Evolutionary conservation across 2,888 invertebrate genomes (phyloP), one percentile per base, ranked within the genome.

Genomic region (Mycogona germanica): DNA sequence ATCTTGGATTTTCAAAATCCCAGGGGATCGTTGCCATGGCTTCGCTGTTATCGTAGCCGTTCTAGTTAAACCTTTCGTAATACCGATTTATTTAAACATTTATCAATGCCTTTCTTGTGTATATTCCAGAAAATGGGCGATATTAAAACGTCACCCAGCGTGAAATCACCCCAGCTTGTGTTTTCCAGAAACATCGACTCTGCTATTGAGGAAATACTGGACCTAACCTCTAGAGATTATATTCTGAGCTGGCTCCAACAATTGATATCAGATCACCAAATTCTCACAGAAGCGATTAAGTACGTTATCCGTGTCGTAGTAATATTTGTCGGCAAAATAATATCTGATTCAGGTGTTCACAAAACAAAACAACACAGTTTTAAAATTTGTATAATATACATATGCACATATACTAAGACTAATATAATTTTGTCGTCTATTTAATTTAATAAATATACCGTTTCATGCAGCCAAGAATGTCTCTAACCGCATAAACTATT

Each of bases 151-250:
- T 9, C 37, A 49, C 23, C 37, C 14, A 7, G 26, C 23, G 23
- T 25, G 25, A 17, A 21, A 4, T 28, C 23, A 23, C 51, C 12
- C 28, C 35, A 29, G 3, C 17, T 37, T 14, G 32, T 45, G 21
- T 52, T 52, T 32, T 45, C 44, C 3, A 52, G 45, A 28, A 52
- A 44, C 28, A 32, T 52, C 25, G 52, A 52, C 35, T 17, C 32
- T 29, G 80, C 87, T 60, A 69, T 91, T 26, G 86, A 88, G 64
- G 83, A 87, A 67, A 74, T 91, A 38, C 75, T 89, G 60, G 87
- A 89, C 67, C 78, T 84, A 67, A 73, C 82, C 35, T 73, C 87
- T 40, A 74, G 84, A 63, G 89, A 91, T 68, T 88, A 84, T 72
- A 77, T 91, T 57, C 73, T 79, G 26, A 75, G 77, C 51, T 89